These are phyloP conservation scores for Salticus scenicus DNA, from an alignment of 2,888 invertebrate genomes.

Conservation along the genomic window DNA sequence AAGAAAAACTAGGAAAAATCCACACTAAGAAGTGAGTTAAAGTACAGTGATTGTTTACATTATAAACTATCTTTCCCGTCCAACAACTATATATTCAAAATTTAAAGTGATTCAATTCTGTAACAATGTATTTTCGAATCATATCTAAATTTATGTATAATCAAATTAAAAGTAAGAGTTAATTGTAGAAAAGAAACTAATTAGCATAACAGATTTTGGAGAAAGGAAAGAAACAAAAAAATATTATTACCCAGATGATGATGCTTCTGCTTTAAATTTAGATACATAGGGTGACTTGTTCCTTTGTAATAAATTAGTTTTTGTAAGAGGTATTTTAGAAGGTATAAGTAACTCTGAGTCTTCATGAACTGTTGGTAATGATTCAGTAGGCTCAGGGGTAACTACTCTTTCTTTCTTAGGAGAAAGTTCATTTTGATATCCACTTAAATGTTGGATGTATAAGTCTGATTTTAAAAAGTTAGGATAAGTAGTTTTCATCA, in stretches of 20 bases:
- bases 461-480: constrained; percentile 94
- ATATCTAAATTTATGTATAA: no score
- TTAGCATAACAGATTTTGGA: no score
- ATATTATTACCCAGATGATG: constrained; percentile 76
- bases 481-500: constrained; percentile 91
- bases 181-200: no score
- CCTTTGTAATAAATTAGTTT: constrained; percentile 86
- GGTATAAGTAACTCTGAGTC: constrained; percentile 82
- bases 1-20: no score
- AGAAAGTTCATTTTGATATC: constrained; percentile 71
- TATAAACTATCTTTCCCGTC: no score
- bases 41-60: no score
- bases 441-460: constrained; percentile 81
- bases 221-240: neutral
- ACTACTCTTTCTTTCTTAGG: constrained; percentile 25
- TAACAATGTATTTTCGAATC: no score
- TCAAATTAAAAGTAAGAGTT: no score
- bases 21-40: no score
- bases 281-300: constrained; percentile 81
- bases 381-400: constrained; percentile 76
- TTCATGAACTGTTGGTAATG: constrained; percentile 89
- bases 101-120: no score
- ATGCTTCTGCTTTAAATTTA: constrained; percentile 82
- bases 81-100: no score
- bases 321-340: constrained; percentile 81